Evolutionary conservation across 2,888 invertebrate species (phyloP), one percentile per base, ranked within the genome.

Genomic region (Pachydiplax longipennis): DNA sequence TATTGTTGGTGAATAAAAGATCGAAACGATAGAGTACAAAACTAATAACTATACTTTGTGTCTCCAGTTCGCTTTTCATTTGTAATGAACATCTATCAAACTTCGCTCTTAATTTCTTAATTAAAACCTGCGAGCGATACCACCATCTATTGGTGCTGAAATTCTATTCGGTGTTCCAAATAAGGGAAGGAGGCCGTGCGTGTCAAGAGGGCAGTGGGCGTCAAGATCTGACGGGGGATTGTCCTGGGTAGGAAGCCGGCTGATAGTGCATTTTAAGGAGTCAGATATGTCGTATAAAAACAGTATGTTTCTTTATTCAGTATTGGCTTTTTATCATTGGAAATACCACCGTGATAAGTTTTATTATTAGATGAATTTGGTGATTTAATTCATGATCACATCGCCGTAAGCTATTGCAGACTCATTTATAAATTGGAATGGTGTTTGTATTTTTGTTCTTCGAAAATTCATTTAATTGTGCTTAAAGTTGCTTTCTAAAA

Each of bases 131-230:
- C 5, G 80, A 35, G 22, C 65, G 44, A 80, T 81, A 40, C 80
- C 90, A 53, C 90, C 90, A 90, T 58, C 90, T 90, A 80, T 53
- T 58, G 90, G 81, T 37, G 58, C 44, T 61, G 90, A 90, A 90
- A 90, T 90, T 81, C 90, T 90, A 90, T 90, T 90, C 90, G 80
- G 90, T 80, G 80, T 90, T 90, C 90, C 90, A 90, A 90, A 90
- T 90, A 90, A 90, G 90, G 90, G 90, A 90, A 90, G 80, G 90
- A 90, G 90, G 35, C 81, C 61, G 53, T 81, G 90, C 90, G 90
- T 90, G 81, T 90, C 80, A 81, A 81, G 61, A 73, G 80, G 80
- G 90, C 81, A 90, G 90, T 90, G 90, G 90, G 90, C 90, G 90
- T 90, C 81, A 80, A 90, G 80, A 81, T 53, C 58, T 81, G 90